Conservation (phyloP, 2,113 vertebrate species). For the Channa argus region DNA sequence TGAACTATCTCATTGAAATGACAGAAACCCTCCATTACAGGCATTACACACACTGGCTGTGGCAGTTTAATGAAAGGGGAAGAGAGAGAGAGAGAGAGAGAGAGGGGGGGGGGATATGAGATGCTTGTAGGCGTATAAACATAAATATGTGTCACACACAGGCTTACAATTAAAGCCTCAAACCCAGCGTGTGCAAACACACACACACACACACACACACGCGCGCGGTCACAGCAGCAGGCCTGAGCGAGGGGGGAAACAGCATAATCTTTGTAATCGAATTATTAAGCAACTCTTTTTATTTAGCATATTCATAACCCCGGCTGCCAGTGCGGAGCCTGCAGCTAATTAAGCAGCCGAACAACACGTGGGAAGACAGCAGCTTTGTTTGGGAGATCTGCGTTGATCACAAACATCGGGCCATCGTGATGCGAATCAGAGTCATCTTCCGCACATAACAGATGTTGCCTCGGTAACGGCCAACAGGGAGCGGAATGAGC, state of each 20-base stretch:
- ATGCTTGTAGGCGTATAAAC: slow-evolving; percentile 46
- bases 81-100: slow-evolving; percentile 36
- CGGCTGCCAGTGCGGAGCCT: slow-evolving; percentile 18
- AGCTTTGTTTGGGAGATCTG: slow-evolving; percentile 47
- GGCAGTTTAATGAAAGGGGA: slow-evolving; percentile 54
- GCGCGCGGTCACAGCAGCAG: slow-evolving; percentile 16
- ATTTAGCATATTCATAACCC: slow-evolving; percentile 57
- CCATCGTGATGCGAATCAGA: slow-evolving; percentile 25
- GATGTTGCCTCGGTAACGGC: slow-evolving; percentile 59
- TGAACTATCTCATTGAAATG: slow-evolving; percentile 65
- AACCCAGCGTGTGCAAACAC: background rate
- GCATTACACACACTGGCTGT: slow-evolving; percentile 36
- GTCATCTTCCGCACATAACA: slow-evolving; percentile 34
- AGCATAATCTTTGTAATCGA: slow-evolving; percentile 60
- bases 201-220: slow-evolving; percentile 24
- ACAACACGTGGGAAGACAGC: slow-evolving; percentile 34
- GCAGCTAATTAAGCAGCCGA: slow-evolving; percentile 57
- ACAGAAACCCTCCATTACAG: slow-evolving; percentile 68
- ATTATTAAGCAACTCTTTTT: slow-evolving; percentile 61
- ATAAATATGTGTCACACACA: slow-evolving; percentile 45
- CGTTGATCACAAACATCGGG: slow-evolving; percentile 54
- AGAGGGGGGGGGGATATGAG: slow-evolving; percentile 36
- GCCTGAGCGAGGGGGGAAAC: slow-evolving; percentile 22
- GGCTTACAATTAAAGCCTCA: slow-evolving; percentile 38
- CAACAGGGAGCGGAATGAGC: slow-evolving; percentile 34